These are phyloP conservation scores for Microdon myrmicae DNA, from an alignment of 2,888 invertebrate genomes.

Conservation along the genomic window DNA sequence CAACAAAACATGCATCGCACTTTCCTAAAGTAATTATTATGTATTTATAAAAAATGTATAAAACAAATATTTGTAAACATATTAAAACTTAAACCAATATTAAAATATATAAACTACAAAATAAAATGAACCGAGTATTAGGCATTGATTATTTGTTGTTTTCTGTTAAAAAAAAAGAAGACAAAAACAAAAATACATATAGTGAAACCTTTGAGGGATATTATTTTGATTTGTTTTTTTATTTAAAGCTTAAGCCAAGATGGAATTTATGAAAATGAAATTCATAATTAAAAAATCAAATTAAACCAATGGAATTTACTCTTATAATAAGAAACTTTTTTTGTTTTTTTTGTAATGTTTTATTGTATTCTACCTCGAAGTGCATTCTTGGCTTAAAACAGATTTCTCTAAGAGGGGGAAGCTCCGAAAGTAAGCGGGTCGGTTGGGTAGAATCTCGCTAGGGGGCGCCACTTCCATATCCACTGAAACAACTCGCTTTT, in stretches of 20 bases:
- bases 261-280: conserved; percentile 3
- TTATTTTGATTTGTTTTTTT: too few relatives aligned
- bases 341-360: conserved; percentile 7
- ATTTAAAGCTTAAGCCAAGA: conserved; percentile 5
- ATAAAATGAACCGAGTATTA: conserved; percentile 16
- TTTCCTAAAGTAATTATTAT: conserved; percentile 5
- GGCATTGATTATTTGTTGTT: not conserved
- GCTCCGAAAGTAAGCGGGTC: conserved; percentile 78
- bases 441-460: conserved; percentile 79
- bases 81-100: conserved; percentile 23
- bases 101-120: conserved; percentile 8
- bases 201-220: conserved; percentile 8
- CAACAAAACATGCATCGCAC: conserved; percentile 36
- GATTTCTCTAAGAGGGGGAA: conserved; percentile 87
- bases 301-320: conserved; percentile 7
- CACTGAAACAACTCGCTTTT: conserved; percentile 75
- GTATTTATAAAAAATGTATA: conserved; percentile 16
- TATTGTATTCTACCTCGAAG: conserved; percentile 70
- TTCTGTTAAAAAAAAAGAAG: conserved; percentile 24
- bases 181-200: conserved; percentile 35
- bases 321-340: conserved; percentile 4
- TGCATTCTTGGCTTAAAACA: conserved; percentile 79
- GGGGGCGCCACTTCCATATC: conserved; percentile 88
- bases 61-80: conserved; percentile 29
- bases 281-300: conserved; percentile 9